Percentiles rank a stretch among this genome's conserved stretches.
phyloP scores from a whole-genome alignment of 1,140 invertebrate genomes.

The Eupeodes corollae region DNA sequence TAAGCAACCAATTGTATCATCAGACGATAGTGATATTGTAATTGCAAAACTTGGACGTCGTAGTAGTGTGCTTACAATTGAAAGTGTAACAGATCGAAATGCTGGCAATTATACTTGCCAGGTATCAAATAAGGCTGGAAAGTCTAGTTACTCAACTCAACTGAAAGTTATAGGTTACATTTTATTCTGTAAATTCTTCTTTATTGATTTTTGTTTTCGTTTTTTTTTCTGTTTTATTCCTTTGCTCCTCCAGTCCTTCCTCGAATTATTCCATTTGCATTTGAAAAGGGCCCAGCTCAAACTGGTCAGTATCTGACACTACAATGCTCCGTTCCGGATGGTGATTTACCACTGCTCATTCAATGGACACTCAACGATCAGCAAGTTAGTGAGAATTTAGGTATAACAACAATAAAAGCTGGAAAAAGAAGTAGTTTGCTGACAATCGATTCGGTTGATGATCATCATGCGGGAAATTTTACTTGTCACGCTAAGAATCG shows the following conservation, averaged over 20 bases:
- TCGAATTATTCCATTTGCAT: constrained; percentile 56
- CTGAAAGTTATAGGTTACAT: constrained; percentile 34
- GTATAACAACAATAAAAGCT: constrained; percentile 46
- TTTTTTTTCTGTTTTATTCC: constrained; percentile 9
- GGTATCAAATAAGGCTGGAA: constrained; percentile 64
- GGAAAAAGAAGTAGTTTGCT: constrained; percentile 52
- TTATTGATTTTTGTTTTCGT: not conserved
- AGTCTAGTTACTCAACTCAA: constrained; percentile 41
- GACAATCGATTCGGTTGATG: constrained; percentile 51
- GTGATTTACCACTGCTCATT: constrained; percentile 58
- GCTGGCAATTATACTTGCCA: constrained; percentile 54
- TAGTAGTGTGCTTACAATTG: constrained; percentile 59
- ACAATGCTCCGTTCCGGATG: constrained; percentile 59
- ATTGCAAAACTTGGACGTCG: constrained; percentile 37
- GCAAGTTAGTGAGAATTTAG: constrained; percentile 29
- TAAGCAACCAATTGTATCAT: constrained; percentile 38
- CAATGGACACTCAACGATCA: constrained; percentile 61
- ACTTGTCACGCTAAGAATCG: constrained; percentile 54
- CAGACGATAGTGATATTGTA: constrained; percentile 36
- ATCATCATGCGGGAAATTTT: constrained; percentile 52
- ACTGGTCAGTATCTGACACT: constrained; percentile 34
- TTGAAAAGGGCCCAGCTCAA: constrained; percentile 33
- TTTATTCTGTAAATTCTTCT: not conserved
- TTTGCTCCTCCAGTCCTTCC: constrained; percentile 48
- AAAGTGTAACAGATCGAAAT: constrained; percentile 50